Conservation (phyloP, 2,797 vertebrate species). For the Antrozous pallidus region DNA sequence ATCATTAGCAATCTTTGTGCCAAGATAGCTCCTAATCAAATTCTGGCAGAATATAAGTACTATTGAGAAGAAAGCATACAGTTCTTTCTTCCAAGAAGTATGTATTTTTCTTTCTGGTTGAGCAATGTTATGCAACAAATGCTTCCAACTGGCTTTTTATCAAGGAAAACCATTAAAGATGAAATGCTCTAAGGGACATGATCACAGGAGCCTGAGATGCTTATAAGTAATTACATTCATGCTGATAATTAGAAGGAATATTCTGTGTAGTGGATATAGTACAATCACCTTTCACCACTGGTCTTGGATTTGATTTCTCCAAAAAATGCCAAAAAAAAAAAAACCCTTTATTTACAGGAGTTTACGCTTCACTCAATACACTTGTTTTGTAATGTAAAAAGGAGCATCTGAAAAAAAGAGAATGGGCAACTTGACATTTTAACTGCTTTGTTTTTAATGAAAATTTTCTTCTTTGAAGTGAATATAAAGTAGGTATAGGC, state of each 20-base stretch:
- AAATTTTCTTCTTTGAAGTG: slow-evolving; percentile 64
- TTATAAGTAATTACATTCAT: slow-evolving; percentile 76
- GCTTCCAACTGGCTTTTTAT: slow-evolving; percentile 83
- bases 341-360: slow-evolving; percentile 79
- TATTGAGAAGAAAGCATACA: slow-evolving; percentile 78
- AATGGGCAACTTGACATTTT: slow-evolving; percentile 75
- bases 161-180: slow-evolving; percentile 83
- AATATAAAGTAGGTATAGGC: slow-evolving; percentile 46
- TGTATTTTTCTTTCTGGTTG: slow-evolving; percentile 77
- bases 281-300: slow-evolving; percentile 78
- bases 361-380: slow-evolving; percentile 56
- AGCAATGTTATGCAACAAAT: slow-evolving; percentile 81
- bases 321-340: slow-evolving; percentile 74
- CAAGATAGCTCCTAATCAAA: slow-evolving; percentile 82
- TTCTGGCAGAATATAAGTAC: slow-evolving; percentile 78
- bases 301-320: slow-evolving; percentile 82
- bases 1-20: slow-evolving; percentile 75
- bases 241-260: slow-evolving; percentile 81
- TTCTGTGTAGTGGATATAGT: slow-evolving; percentile 77
- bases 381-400: slow-evolving; percentile 70
- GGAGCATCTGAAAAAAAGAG: slow-evolving; percentile 60
- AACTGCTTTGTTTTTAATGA: slow-evolving; percentile 73
- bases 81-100: slow-evolving; percentile 79
- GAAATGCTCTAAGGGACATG: slow-evolving; percentile 81
- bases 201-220: slow-evolving; percentile 77